Base-by-base conservation (phyloP, 2,113 vertebrate species). In the Climacteris rufus region DNA sequence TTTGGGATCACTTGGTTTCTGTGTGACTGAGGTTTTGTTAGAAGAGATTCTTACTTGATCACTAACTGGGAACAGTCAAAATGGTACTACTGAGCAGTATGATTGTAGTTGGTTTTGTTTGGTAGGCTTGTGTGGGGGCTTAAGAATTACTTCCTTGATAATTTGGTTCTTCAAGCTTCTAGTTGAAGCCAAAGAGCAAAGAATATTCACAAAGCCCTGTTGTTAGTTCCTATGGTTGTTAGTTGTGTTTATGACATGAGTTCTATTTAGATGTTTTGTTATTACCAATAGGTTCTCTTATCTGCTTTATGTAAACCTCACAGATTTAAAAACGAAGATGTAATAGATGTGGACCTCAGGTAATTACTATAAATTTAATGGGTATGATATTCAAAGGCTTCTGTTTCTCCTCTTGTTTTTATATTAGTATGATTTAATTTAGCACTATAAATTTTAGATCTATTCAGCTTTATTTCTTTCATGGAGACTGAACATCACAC, bases 81-180 rank as follows among this genome's bases (percentile, higher is more conserved):
- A 47, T 33, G 2, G 3, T 42, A 6, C 40, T 66, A 23, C 5
- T 39, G 31, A 57, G 7, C 13, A 50, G 33, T 0, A 3, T 52
- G 27, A 10, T 21, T 37, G 24, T 7, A 39, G 15, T 16, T 82
- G 6, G 3, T 15, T 89, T 91, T 91, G 13, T 89, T 33, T 60
- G 25, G 9, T 7, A 42, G 27, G 6, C 19, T 84, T 89, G 13
- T 5, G 23, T n/a, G 53, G 13, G 21, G 37, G 1, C 3, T 35
- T 68, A 15, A 9, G 39, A 50, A 65, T 17, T 6, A 11, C 35
- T 60, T 53, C 6, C 7, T 20, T 79, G n/a, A 76, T 11, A 64
- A 30, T 52, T 40, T 90, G 12, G 4, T 45, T 49, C 10, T 83
- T 70, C 52, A 79, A 49, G 20, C 1, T 93, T 87, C 31, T 84